Evolutionary conservation across 2,797 vertebrate species (phyloP).

Genomic region (Anableps anableps): DNA sequence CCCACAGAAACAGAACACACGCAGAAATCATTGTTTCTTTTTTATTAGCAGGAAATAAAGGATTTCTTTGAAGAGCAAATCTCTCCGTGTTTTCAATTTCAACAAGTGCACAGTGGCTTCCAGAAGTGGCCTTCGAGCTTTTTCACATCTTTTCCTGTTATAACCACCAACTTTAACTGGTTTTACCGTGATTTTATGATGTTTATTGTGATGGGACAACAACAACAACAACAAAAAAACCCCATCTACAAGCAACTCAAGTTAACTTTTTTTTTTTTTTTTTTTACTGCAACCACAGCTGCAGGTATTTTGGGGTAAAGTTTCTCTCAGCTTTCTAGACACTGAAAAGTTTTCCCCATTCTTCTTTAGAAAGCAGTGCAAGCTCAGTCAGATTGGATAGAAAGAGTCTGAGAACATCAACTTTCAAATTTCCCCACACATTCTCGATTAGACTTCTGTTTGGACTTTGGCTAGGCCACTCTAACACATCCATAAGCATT

Average conservation of each 20-base stretch:
- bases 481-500: neutral
- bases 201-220: no score
- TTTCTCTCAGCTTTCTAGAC: neutral
- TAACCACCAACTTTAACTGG: neutral
- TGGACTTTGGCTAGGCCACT: neutral
- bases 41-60: no score
- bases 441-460: neutral
- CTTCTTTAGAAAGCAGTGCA: neutral
- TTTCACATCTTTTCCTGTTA: neutral
- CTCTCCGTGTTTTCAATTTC: neutral
- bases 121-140: neutral
- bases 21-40: neutral
- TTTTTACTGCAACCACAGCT: neutral
- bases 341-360: neutral
- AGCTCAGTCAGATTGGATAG: neutral
- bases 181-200: neutral
- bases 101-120: neutral
- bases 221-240: neutral
- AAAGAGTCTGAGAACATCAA: neutral
- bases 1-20: neutral
- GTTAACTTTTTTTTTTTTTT: no score
- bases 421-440: no score
- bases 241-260: no score
- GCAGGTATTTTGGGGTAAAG: neutral
- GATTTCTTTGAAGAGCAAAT: neutral